phyloP scores from a whole-genome alignment of 2,797 vertebrate genomes.

The Nyctibius grandis region DNA sequence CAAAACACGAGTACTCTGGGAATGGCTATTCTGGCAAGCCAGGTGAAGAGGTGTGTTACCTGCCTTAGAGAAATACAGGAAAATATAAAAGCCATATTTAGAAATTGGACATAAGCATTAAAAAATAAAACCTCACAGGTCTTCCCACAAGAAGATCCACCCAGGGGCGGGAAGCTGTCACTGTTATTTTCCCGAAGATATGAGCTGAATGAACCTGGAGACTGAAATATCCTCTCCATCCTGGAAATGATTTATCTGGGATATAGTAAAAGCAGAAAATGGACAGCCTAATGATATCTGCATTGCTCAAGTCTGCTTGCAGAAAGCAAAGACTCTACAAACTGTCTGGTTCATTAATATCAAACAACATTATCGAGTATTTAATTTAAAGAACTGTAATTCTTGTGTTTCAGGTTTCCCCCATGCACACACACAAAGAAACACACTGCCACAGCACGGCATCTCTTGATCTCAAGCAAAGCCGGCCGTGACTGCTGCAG shows the following conservation, averaged over 20 bases:
- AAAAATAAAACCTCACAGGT: not conserved
- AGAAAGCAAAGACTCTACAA: not conserved
- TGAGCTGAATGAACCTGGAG: not conserved
- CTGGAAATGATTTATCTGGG: not conserved
- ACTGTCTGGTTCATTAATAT: not conserved
- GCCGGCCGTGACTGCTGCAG: rapidly evolving
- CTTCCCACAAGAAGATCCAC: not conserved
- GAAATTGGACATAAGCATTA: not conserved
- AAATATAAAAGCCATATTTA: slow-evolving; percentile 33
- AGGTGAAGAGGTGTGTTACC: slow-evolving; percentile 94
- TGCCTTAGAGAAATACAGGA: slow-evolving; percentile 79
- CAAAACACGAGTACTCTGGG: slow-evolving; percentile 88
- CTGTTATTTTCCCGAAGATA: not conserved
- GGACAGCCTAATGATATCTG: not conserved
- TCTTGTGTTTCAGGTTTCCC: not conserved
- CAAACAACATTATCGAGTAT: not conserved
- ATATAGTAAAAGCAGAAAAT: not conserved
- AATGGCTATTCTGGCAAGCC: slow-evolving; percentile 94
- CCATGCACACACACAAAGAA: not conserved
- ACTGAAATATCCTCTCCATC: not conserved
- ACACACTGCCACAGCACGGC: rapidly evolving
- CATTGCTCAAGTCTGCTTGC: not conserved
- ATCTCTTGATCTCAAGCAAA: not conserved
- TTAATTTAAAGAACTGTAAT: not conserved
- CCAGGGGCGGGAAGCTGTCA: not conserved